Evolutionary conservation across 2,888 invertebrate species (phyloP).

Genomic region (Lasioglossum lativentre): DNA sequence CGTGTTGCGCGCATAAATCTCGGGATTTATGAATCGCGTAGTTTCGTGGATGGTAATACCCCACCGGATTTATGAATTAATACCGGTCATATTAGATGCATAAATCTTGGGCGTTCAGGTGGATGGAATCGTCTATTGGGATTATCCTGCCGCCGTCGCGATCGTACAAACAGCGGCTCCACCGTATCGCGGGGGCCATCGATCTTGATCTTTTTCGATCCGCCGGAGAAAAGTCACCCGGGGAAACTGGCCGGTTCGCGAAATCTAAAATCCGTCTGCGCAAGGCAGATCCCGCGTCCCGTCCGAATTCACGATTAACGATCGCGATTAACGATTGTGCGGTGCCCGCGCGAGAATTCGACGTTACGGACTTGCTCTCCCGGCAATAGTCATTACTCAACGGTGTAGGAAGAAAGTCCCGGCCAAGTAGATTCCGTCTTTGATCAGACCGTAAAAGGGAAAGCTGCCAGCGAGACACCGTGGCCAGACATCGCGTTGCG

Average conservation of each 20-base stretch:
- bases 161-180: conserved; percentile 23
- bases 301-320: neutral
- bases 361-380: conserved; percentile 3
- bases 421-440: conserved; percentile 13
- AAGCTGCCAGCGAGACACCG: conserved; percentile 2
- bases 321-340: conserved; percentile 4
- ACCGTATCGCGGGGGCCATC: conserved; percentile 46
- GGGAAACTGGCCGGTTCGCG: neutral
- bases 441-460: conserved; percentile 8
- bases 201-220: conserved; percentile 48
- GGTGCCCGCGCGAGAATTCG: neutral
- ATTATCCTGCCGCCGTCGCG: conserved; percentile 55
- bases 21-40: conserved; percentile 70
- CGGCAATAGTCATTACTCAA: conserved; percentile 15
- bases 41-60: conserved; percentile 71
- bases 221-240: neutral
- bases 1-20: conserved; percentile 64
- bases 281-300: neutral
- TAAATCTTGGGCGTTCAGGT: conserved; percentile 67
- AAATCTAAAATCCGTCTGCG: neutral
- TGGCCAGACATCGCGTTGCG: neutral
- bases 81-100: conserved; percentile 70
- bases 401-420: conserved; percentile 11
- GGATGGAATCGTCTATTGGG: conserved; percentile 64
- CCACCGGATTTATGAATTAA: conserved; percentile 71